A percentile compares a stretch with the other conserved stretches of the same genome.
These are phyloP conservation scores for Nycticorax nycticorax DNA, from an alignment of 2,113 vertebrate genomes.

Conservation along the genomic window DNA sequence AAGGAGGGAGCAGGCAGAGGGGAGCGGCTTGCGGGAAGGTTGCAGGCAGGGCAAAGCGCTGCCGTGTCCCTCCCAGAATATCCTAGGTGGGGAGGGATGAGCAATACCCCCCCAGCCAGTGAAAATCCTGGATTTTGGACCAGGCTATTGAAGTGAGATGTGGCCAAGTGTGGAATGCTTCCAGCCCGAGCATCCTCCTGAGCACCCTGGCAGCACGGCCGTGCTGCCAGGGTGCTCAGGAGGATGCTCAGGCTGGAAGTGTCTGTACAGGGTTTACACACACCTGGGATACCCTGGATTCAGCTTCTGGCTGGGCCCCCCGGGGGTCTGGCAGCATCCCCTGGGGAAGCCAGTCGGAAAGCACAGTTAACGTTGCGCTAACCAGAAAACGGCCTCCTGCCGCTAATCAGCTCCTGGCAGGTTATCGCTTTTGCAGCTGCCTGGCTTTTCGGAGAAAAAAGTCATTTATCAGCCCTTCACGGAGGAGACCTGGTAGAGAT, in stretches of 20 bases:
- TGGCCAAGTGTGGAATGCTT: neutral
- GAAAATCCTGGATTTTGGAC: neutral
- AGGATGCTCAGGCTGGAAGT: neutral
- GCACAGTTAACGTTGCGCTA: rapidly evolving
- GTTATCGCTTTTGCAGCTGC: neutral
- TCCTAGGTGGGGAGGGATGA: neutral
- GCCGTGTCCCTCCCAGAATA: neutral
- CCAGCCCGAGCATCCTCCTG: neutral
- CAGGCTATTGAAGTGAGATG: neutral
- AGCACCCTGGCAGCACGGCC: rapidly evolving
- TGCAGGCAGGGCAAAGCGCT: neutral
- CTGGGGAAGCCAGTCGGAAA: rapidly evolving
- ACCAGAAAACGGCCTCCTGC: neutral
- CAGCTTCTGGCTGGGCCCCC: neutral
- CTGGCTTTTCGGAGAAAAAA: conserved; percentile 12
- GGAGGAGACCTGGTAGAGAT: conserved; percentile 5
- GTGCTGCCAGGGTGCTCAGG: neutral
- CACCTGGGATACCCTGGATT: rapidly evolving
- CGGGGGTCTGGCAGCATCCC: neutral
- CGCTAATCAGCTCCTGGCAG: neutral
- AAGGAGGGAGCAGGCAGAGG: neutral
- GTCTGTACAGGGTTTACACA: rapidly evolving
- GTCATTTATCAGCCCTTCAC: neutral
- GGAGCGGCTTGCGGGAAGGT: neutral
- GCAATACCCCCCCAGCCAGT: neutral